phyloP scores from a whole-genome alignment of 2,797 vertebrate genomes.

The Lindbergichthys nudifrons region DNA sequence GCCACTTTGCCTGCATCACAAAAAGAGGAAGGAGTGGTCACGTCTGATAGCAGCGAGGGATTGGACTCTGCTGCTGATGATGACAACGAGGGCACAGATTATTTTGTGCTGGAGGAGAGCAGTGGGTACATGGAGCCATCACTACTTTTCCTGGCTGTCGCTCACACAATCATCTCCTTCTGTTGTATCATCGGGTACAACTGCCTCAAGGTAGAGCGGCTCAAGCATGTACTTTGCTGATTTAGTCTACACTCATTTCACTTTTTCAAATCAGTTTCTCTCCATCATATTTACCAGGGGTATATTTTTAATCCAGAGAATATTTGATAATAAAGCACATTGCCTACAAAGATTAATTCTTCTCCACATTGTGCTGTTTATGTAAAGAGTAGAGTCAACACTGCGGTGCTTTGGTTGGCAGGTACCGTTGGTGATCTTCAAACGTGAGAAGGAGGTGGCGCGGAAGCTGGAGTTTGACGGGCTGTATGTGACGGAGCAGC shows the following conservation, averaged over 20 bases:
- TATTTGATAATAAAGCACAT: neutral
- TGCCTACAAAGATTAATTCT: neutral
- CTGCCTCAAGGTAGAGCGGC: constrained; percentile 89
- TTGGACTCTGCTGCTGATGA: constrained; percentile 1
- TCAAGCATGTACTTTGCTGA: neutral
- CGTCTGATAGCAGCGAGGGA: constrained; percentile 31
- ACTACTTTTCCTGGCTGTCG: constrained; percentile 86
- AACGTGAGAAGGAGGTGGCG: constrained; percentile 95
- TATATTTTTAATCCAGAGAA: neutral
- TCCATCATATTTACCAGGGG: neutral
- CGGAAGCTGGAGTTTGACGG: constrained; percentile 93
- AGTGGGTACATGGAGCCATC: constrained; percentile 88
- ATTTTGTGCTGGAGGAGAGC: constrained; percentile 90
- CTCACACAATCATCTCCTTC: constrained; percentile 94
- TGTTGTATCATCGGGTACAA: constrained; percentile 97
- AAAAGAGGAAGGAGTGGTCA: constrained; percentile 72
- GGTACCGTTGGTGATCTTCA: constrained; percentile 96
- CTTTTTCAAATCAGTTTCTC: neutral
- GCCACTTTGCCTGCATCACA: constrained; percentile 81
- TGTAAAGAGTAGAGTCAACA: neutral
- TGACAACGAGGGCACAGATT: constrained; percentile 69
- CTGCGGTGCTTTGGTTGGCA: constrained; percentile 60
- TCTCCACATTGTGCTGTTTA: neutral
- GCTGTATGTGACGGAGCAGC: constrained; percentile 92
- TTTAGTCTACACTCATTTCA: neutral